Conservation (phyloP, 2,888 invertebrate species). For the Brassicogethes aeneus region DNA sequence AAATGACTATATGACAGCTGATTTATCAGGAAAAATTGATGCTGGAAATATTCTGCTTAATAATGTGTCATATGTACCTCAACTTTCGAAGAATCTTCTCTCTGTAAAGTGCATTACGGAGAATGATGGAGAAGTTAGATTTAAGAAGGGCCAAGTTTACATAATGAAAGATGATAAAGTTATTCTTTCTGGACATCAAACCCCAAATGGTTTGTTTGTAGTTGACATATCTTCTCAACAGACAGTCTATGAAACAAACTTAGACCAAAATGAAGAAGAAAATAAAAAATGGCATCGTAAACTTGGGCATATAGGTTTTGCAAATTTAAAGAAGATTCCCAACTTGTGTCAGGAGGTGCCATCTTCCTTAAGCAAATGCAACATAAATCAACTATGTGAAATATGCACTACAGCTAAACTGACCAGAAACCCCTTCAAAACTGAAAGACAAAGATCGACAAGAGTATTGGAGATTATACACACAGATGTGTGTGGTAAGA, state of each 20-base stretch:
- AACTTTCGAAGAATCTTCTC: slow-evolving; percentile 23
- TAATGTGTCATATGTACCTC: slow-evolving; percentile 20
- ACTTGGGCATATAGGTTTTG: slow-evolving; percentile 6
- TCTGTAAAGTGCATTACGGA: no score
- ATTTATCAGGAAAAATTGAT: slow-evolving; percentile 10
- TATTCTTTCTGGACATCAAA: slow-evolving; percentile 15
- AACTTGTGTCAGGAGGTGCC: neutral
- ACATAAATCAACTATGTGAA: neutral
- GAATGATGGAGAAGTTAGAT: slow-evolving; percentile 20
- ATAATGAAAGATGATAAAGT: slow-evolving; percentile 16
- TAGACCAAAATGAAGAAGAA: slow-evolving; percentile 1
- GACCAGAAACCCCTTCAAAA: neutral
- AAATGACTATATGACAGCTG: slow-evolving; percentile 9
- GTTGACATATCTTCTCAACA: slow-evolving; percentile 9
- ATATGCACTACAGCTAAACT: slow-evolving; percentile 6
- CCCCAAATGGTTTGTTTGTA: slow-evolving; percentile 13
- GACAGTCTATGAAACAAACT: slow-evolving; percentile 2
- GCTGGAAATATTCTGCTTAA: slow-evolving; percentile 11
- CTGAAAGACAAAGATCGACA: slow-evolving; percentile 7
- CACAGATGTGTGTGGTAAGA: slow-evolving; percentile 29
- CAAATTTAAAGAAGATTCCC: slow-evolving; percentile 7
- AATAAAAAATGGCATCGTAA: slow-evolving; percentile 8
- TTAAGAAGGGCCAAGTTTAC: slow-evolving; percentile 15
- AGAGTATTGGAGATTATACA: slow-evolving; percentile 29
- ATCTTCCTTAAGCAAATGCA: neutral